Base-by-base conservation (phyloP, 2,888 invertebrate genomes). In the Sphaerophoria taeniata region DNA sequence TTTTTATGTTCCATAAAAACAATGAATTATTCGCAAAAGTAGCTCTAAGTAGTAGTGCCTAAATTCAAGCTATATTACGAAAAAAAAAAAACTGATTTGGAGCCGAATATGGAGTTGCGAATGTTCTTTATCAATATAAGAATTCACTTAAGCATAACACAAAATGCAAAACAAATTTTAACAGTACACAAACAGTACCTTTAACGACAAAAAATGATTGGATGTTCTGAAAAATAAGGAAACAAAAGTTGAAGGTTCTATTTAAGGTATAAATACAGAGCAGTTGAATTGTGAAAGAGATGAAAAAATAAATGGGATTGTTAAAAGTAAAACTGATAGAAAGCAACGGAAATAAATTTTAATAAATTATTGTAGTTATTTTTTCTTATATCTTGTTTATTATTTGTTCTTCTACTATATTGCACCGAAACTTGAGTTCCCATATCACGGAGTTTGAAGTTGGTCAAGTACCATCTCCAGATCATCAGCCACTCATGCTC, bases 1-100 rank as follows among this genome's bases (percentile, higher is more conserved):
- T 81, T 79, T 61, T 69, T 61, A 43, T 79, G 47, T 71, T 70
- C 39, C 24, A 51, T 12, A n/a, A 53, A 79, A 53, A 45, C 49
- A 34, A 36, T 4, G 33, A 45, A 67, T 36, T 60, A 69, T 61
- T 79, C 47, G 49, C 58, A 61, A 70, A 49, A 14, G 39, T 70
- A 77, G 67, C 56, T 74, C 39, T 80, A 70, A 77, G 72, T 80
- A 81, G 73, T 76, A 81, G 85, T 85, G 85, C 85, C 85, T 85
- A 70, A 73, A 85, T 81, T 85, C 72, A 76, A 85, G 81, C 72
- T 77, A 63, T 12, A 60, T 34, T 71, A 63, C 60, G 58, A 58
- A 58, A 55, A 58, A 58, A 58, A 55, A 58, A 12, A 4, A 63
- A 80, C 58, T 72, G 43, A 80, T 72, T 72, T 73, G 72, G 34